Evolutionary conservation across 1,140 invertebrate species (phyloP).

Genomic region (Frieseomelitta varia): DNA sequence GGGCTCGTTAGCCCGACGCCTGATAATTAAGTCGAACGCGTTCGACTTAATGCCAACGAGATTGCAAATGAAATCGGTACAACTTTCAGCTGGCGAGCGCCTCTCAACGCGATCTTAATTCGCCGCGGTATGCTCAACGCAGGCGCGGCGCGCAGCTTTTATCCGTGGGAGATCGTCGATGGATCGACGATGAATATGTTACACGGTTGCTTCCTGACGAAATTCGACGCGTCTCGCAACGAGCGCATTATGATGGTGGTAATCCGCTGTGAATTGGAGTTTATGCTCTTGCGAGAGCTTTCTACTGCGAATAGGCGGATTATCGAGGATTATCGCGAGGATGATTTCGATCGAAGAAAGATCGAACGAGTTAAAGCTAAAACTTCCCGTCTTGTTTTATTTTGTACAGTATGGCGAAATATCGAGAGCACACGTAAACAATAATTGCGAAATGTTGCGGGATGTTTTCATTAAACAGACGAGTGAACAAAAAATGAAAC

Average conservation of each 20-base stretch:
- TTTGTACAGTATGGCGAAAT: too few species aligned
- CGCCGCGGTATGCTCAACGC: background rate
- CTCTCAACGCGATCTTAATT: slow-evolving; percentile 28
- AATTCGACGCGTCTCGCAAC: background rate
- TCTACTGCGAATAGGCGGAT: background rate
- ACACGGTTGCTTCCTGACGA: background rate
- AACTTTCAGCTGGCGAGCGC: background rate
- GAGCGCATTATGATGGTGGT: background rate
- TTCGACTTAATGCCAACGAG: slow-evolving; percentile 46
- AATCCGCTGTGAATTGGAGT: background rate
- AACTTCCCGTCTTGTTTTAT: background rate
- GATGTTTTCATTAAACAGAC: too few species aligned
- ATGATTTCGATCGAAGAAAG: background rate
- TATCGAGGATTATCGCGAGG: background rate
- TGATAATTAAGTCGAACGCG: slow-evolving; percentile 29
- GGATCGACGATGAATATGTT: background rate
- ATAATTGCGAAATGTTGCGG: too few species aligned
- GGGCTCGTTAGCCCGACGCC: slow-evolving; percentile 24
- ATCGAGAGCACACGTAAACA: too few species aligned
- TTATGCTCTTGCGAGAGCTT: background rate
- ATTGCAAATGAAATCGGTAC: slow-evolving; percentile 35
- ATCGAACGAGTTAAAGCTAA: background rate
- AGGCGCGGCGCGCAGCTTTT: background rate
- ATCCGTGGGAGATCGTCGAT: slow-evolving; percentile 19
- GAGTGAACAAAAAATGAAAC: too few species aligned